phyloP scores from a whole-genome alignment of 2,113 vertebrate species.

The Lampris incognitus region DNA sequence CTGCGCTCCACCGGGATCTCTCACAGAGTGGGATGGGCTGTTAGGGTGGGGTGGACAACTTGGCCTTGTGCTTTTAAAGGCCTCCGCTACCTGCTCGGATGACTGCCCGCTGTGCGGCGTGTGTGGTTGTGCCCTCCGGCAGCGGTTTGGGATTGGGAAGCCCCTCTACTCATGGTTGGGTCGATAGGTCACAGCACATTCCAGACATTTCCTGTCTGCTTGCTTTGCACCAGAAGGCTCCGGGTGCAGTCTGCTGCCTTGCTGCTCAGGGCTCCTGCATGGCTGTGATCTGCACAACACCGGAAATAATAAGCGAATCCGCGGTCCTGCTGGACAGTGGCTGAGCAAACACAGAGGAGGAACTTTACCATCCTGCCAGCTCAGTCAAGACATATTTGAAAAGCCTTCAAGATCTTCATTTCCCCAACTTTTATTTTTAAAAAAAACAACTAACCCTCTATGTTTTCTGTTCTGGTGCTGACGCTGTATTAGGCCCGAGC shows the following conservation, averaged over 20 bases:
- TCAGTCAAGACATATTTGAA: neutral
- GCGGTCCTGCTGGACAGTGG: neutral
- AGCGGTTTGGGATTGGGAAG: constrained; percentile 47
- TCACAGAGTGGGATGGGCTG: constrained; percentile 13
- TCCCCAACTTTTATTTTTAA: no score
- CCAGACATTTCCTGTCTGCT: constrained; percentile 74
- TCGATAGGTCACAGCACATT: constrained; percentile 73
- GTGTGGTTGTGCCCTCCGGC: constrained; percentile 57
- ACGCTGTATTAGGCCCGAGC: neutral
- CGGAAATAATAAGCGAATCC: constrained; percentile 28
- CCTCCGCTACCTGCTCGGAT: constrained; percentile 13
- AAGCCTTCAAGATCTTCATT: no score
- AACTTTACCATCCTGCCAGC: neutral
- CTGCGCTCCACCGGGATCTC: constrained; percentile 39
- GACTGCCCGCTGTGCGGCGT: constrained; percentile 32
- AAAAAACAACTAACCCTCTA: neutral
- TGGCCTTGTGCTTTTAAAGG: constrained; percentile 55
- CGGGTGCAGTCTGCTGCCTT: constrained; percentile 48
- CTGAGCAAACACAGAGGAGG: neutral
- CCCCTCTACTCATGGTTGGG: constrained; percentile 61
- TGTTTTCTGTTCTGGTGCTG: neutral
- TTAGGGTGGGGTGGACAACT: constrained; percentile 13
- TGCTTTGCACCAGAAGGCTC: constrained; percentile 70
- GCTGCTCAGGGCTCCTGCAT: constrained; percentile 33
- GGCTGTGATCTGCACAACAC: constrained; percentile 60